phyloP scores from a whole-genome alignment of 2,888 invertebrate species.

The Arge pagana region DNA sequence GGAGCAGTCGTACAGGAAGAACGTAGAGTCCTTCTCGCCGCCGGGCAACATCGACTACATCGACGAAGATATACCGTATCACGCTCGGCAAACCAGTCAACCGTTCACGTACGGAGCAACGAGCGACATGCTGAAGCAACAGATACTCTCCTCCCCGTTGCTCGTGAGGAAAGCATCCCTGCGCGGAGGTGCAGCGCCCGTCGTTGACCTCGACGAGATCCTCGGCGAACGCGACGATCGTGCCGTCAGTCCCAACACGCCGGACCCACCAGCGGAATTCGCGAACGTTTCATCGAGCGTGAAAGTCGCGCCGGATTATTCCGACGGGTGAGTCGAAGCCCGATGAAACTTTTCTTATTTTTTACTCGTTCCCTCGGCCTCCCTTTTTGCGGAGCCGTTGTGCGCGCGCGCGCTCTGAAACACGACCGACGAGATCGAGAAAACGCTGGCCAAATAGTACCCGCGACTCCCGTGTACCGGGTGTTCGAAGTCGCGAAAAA shows the following conservation, averaged over 20 bases:
- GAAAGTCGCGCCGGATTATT: slow-evolving; percentile 6
- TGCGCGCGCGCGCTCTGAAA: too few species aligned
- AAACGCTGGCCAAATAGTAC: too few species aligned
- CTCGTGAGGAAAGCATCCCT: slow-evolving; percentile 74
- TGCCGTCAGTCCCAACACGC: slow-evolving; percentile 44
- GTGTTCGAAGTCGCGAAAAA: too few species aligned
- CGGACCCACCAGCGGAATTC: slow-evolving; percentile 51
- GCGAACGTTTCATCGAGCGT: slow-evolving; percentile 35
- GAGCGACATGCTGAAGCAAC: slow-evolving; percentile 71
- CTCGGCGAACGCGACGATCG: slow-evolving; percentile 43
- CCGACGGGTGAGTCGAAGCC: slow-evolving; percentile 13
- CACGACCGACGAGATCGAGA: too few species aligned
- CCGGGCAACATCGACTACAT: slow-evolving; percentile 61
- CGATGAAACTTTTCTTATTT: too few species aligned
- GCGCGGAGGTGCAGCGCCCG: slow-evolving; percentile 49
- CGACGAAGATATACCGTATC: slow-evolving; percentile 80
- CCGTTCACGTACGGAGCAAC: slow-evolving; percentile 87
- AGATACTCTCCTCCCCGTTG: slow-evolving; percentile 82
- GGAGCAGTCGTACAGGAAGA: slow-evolving; percentile 30
- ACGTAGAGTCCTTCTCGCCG: slow-evolving; percentile 49
- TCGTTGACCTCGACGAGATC: slow-evolving; percentile 54
- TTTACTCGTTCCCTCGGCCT: too few species aligned
- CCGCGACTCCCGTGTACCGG: too few species aligned
- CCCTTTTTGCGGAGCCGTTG: neutral
- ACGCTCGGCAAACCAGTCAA: slow-evolving; percentile 86